A percentile compares a stretch with the other conserved stretches of the same genome.
phyloP scores from a whole-genome alignment of 2,888 invertebrate genomes.

The Exephanes ischioxanthus region DNA sequence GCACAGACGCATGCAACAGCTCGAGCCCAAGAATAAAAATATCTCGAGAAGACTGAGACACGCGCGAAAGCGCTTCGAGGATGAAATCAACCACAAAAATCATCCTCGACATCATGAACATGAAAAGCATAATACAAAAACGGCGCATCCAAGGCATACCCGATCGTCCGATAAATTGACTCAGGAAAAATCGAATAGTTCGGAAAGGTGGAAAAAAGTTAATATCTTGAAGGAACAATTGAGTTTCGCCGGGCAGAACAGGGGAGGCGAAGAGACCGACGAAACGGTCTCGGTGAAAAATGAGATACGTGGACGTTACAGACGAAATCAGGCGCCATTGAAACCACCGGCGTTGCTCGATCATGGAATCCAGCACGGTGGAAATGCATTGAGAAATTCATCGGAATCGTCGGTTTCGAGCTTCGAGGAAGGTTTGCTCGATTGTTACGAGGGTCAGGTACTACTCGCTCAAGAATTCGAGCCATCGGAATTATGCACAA shows the following conservation, averaged over 20 bases:
- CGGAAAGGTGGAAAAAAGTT: constrained; percentile 21
- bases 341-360: constrained; percentile 86
- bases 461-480: constrained; percentile 91
- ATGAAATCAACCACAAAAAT: constrained; percentile 22
- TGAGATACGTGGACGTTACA: constrained; percentile 63
- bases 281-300: constrained; percentile 54
- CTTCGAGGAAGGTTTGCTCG: constrained; percentile 91
- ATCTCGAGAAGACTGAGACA: constrained; percentile 72
- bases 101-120: constrained; percentile 49
- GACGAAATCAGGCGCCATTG: constrained; percentile 73
- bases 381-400: constrained; percentile 88
- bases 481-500: constrained; percentile 89
- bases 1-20: constrained; percentile 68
- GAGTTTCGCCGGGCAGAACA: constrained; percentile 26
- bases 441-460: constrained; percentile 92
- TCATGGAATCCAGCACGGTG: constrained; percentile 92
- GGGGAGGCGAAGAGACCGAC: constrained; percentile 59
- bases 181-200: constrained; percentile 1
- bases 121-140: background rate
- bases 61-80: constrained; percentile 70
- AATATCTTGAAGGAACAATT: constrained; percentile 43
- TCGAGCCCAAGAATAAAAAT: constrained; percentile 53
- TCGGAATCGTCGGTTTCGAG: constrained; percentile 92
- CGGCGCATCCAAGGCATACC: background rate
- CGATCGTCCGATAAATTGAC: background rate